Evolutionary conservation across 2,888 invertebrate genomes (phyloP).

Genomic region (Phytoseiulus persimilis): DNA sequence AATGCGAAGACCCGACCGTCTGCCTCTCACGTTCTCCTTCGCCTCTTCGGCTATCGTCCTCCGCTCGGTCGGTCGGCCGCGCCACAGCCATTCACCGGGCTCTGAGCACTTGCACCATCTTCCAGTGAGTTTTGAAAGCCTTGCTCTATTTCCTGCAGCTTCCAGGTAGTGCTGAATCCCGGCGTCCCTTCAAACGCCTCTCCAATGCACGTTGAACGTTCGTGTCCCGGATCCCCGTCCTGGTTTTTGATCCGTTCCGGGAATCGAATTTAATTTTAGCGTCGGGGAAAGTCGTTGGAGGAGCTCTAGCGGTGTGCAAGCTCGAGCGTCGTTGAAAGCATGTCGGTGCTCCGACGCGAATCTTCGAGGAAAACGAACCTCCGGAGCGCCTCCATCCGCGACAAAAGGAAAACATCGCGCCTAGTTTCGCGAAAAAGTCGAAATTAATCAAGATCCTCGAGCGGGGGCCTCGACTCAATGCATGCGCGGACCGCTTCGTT

Average conservation of each 20-base stretch:
- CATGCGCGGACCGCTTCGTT: not conserved
- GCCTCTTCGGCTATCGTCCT: not conserved
- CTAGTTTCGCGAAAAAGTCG: not conserved
- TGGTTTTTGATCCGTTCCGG: too few species aligned
- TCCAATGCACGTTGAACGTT: not conserved
- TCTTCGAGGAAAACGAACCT: too few species aligned
- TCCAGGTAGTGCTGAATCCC: not conserved
- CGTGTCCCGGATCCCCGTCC: not conserved
- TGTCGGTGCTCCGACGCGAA: too few species aligned
- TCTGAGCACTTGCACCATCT: not conserved
- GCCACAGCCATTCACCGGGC: not conserved
- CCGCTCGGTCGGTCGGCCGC: not conserved
- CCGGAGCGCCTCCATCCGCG: too few species aligned
- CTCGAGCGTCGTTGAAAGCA: too few species aligned
- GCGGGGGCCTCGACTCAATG: not conserved
- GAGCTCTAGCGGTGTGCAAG: too few species aligned
- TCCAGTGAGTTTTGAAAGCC: not conserved
- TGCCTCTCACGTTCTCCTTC: not conserved
- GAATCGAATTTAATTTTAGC: too few species aligned
- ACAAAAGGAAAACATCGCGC: too few species aligned
- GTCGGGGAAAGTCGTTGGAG: too few species aligned
- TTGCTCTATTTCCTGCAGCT: not conserved
- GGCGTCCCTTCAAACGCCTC: not conserved
- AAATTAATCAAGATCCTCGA: not conserved
- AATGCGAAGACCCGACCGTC: not conserved